Base-by-base conservation (phyloP, 2,113 vertebrate genomes). In the Laterallus jamaicensis region DNA sequence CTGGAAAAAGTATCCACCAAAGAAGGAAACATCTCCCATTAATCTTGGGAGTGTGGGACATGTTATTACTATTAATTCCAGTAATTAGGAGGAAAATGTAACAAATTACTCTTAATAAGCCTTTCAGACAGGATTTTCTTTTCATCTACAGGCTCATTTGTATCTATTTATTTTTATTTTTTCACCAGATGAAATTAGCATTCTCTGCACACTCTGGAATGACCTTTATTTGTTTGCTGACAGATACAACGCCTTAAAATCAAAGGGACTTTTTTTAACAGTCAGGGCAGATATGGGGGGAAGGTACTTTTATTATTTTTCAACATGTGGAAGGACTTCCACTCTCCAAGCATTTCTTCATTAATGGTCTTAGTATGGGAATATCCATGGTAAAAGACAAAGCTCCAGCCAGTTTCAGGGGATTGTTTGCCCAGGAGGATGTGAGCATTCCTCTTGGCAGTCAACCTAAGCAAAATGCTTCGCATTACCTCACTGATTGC, bases 61-160 rank as follows among this genome's bases (percentile, higher is more conserved):
- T 86, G 85, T 96, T 95, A 96, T 96, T 97, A 62, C 91, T 97
- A 93, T 97, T 97, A 97, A 96, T 97, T 88, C 39, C 88, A 94
- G 95, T 96, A 93, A 97, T 97, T 97, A 97, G 91, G 56, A 90
- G 67, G 64, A 73, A 97, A 97, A 97, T 95, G 86, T 90, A 97
- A 96, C 86, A 96, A 96, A 97, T 97, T 86, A 93, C 40, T 94
- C 91, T 90, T 97, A 97, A 96, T 97, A 86, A 97, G 58, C 66
- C 42, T 96, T 89, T 94, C 47, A 97, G 95, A 83, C 76, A 95
- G 93, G 91, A 90, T 97, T 97, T 97, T 85, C 73, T 93, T 96
- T 91, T 91, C 92, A 88, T 96, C 59, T 90, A n/a, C 40, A 69
- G 93, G 64, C 67, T 97, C 59, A 77, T 97, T 97, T 94, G n/a